Evolutionary conservation across 2,888 invertebrate species (phyloP).

Genomic region (Pomacea canaliculata): DNA sequence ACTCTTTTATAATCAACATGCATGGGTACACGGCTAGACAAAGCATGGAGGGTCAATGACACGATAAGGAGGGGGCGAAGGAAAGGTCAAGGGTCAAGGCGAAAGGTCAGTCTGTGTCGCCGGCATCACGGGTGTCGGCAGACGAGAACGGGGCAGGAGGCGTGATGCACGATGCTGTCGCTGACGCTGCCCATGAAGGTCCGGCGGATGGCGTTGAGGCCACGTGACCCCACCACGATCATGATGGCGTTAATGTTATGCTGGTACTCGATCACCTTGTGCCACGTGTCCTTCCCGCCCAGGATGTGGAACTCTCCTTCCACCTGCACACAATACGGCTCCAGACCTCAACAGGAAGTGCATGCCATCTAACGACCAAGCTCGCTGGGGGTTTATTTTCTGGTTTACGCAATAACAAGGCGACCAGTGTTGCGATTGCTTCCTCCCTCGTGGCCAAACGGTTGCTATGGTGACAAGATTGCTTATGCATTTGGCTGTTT

Average conservation of each 20-base stretch:
- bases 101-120: background rate
- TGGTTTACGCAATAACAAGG: background rate
- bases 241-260: slow-evolving; percentile 28
- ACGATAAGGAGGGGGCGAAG: background rate
- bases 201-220: slow-evolving; percentile 28
- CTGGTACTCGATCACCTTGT: slow-evolving; percentile 34
- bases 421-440: too few species aligned
- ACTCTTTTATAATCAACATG: background rate
- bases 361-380: background rate
- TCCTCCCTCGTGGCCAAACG: too few species aligned
- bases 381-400: background rate
- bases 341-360: background rate
- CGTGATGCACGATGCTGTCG: slow-evolving; percentile 38
- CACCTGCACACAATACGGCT: slow-evolving; percentile 19
- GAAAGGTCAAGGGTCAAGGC: background rate
- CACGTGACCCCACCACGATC: slow-evolving; percentile 37
- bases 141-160: slow-evolving; percentile 33
- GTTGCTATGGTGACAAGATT: too few species aligned
- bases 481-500: too few species aligned
- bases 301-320: slow-evolving; percentile 29
- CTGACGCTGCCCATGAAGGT: slow-evolving; percentile 38
- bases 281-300: slow-evolving; percentile 36
- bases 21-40: background rate
- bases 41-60: background rate
- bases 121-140: slow-evolving; percentile 28